These are phyloP conservation scores for Pitta sordida DNA, from an alignment of 2,113 vertebrate genomes.

Conservation along the genomic window DNA sequence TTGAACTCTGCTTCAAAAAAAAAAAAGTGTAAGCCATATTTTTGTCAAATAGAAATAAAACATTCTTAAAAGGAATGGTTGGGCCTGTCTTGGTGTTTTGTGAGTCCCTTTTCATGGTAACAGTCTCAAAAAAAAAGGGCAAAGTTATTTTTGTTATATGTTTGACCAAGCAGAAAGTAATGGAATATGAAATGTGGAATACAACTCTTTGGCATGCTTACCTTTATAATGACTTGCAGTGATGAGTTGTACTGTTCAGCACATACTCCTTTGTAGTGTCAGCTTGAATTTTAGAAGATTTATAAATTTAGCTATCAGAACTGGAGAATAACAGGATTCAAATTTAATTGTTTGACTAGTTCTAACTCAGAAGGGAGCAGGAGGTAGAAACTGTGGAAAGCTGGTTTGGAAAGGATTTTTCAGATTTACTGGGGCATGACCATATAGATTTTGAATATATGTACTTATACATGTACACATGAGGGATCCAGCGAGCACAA, in stretches of 20 bases:
- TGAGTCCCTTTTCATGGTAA: conserved; percentile 17
- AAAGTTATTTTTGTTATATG: conserved; percentile 15
- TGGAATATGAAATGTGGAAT: conserved; percentile 36
- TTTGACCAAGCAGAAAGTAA: conserved; percentile 47
- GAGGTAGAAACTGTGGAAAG: not conserved
- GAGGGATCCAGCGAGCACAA: not conserved
- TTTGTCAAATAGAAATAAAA: conserved; percentile 48
- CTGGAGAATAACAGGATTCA: not conserved
- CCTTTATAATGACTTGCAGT: not conserved
- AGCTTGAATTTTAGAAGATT: not conserved
- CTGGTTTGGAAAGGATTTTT: not conserved
- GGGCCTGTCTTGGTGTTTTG: conserved; percentile 14
- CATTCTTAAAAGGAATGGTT: conserved; percentile 35
- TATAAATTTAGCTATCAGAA: not conserved
- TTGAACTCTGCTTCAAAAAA: conserved; percentile 51
- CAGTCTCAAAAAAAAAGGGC: not conserved
- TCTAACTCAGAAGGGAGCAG: not conserved
- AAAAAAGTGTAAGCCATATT: conserved; percentile 18
- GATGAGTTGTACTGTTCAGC: not conserved
- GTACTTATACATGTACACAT: not conserved
- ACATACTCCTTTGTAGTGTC: not conserved
- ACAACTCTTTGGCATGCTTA: not conserved
- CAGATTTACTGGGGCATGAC: not conserved
- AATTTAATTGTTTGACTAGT: not conserved
- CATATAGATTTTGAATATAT: not conserved